Base-by-base conservation (phyloP, 2,113 vertebrate species). In the Ia io region DNA sequence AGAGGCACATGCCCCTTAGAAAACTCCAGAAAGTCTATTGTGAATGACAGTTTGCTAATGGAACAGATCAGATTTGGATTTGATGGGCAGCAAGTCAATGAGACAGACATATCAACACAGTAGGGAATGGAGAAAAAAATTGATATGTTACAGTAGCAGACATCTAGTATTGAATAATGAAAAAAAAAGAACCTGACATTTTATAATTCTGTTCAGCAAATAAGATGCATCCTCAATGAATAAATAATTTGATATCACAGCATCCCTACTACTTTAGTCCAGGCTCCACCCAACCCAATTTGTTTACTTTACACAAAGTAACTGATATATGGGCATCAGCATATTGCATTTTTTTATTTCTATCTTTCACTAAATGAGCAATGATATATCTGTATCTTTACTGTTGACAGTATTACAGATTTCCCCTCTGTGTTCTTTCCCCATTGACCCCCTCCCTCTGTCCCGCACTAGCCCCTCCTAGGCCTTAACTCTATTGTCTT, bases 11-110 rank as follows among this genome's bases (percentile, higher is more conserved):
- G 13, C 28, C 61, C 25, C 13, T 63, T 88, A 76, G 91, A 42
- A 90, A 92, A 88, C 40, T 53, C 85, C 79, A 35, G 32, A 53
- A n/a, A 89, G 17, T 37, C 67, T 74, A 8, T 69, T 42, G 37
- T 65, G 61, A 93, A 74, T 83, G 73, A 61, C 59, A 69, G 47
- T 37, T 94, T 80, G 35, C 73, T 84, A 63, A 7, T 91, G 74
- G 53, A 28, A 20, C 30, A 74, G 17, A 63, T 90, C 47, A 80
- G 86, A 82, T 74, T 94, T 22, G 28, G 40, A 83, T 51, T 53
- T 82, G 89, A 94, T 69, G 73, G 63, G 40, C 53, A 91, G 30
- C 3, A 90, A 61, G 25, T 94, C 89, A 93, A 93, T 96, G 61
- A 74, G 76, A 88, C 37, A 86, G 80, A 76, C 35, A 56, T 20